Evolutionary conservation across 2,113 vertebrate genomes (phyloP).

Genomic region (Pseudonaja textilis): DNA sequence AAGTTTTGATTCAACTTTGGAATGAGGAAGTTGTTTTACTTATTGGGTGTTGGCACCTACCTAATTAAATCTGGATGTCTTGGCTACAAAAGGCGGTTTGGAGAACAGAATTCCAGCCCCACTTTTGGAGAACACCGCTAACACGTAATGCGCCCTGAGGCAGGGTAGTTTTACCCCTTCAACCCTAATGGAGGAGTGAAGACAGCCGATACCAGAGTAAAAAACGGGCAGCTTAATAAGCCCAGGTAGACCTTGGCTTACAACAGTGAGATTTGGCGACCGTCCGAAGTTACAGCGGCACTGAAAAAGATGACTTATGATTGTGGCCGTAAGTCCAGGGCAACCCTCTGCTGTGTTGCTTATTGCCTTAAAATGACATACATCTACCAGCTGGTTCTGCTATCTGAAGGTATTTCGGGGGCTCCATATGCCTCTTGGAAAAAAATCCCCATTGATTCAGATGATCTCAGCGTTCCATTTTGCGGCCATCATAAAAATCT

Average conservation of each 20-base stretch:
- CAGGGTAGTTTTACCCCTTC: not conserved
- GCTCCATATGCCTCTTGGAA: not conserved
- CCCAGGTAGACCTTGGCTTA: no score
- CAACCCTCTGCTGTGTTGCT: not conserved
- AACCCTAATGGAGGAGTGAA: not conserved
- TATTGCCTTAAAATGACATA: not conserved
- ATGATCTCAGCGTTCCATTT: not conserved
- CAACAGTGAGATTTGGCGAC: not conserved
- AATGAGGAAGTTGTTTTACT: not conserved
- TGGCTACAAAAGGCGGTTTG: not conserved
- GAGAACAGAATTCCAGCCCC: not conserved
- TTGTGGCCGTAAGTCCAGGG: no score
- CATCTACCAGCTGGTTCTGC: not conserved
- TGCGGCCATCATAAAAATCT: not conserved
- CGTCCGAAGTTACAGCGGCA: not conserved
- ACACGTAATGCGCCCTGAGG: not conserved
- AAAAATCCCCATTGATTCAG: not conserved
- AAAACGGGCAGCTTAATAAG: not conserved
- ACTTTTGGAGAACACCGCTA: not conserved
- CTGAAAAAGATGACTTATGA: no score
- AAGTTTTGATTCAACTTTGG: not conserved
- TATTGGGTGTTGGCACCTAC: not conserved
- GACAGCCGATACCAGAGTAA: not conserved
- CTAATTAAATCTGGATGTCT: not conserved
- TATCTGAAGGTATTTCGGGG: not conserved